Conservation (phyloP, 2,797 vertebrate genomes). For the Mormyrus hasselquistii region DNA sequence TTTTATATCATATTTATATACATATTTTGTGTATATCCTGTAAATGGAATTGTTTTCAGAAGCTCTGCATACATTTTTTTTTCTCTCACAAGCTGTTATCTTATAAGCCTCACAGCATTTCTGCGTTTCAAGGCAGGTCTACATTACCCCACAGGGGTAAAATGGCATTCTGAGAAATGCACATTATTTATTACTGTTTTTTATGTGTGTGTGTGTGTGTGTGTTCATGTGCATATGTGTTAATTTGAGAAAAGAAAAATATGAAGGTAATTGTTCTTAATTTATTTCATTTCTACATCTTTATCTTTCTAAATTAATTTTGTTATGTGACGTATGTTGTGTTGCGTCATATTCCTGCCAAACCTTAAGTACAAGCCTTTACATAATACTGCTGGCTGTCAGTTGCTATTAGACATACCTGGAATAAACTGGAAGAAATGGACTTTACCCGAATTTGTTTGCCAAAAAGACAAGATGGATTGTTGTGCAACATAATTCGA, state of each 20-base stretch:
- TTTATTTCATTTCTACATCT: slow-evolving; percentile 67
- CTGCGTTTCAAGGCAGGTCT: slow-evolving; percentile 42
- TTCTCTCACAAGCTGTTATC: slow-evolving; percentile 34
- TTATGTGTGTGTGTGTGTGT: slow-evolving; percentile 41
- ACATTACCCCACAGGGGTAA: slow-evolving; percentile 48
- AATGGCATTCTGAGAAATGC: slow-evolving; percentile 41
- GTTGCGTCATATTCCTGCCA: slow-evolving; percentile 23
- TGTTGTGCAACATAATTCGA: background rate
- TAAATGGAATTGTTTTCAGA: slow-evolving; percentile 55
- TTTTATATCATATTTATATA: slow-evolving; percentile 42
- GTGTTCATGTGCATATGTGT: slow-evolving; percentile 22
- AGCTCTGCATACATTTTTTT: background rate
- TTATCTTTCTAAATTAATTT: slow-evolving; percentile 55
- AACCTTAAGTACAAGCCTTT: slow-evolving; percentile 23
- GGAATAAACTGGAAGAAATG: background rate
- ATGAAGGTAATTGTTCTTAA: slow-evolving; percentile 39
- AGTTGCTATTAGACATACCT: background rate
- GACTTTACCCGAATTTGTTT: slow-evolving; percentile 34
- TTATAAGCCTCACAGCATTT: slow-evolving; percentile 46
- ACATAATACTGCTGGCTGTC: slow-evolving; percentile 13
- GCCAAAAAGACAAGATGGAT: slow-evolving; percentile 26
- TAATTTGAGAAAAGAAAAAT: slow-evolving; percentile 34
- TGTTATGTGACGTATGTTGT: slow-evolving; percentile 47
- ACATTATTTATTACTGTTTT: slow-evolving; percentile 57
- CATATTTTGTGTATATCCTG: slow-evolving; percentile 49